Percentiles rank a stretch among this genome's conserved stretches.
phyloP scores from a whole-genome alignment of 1,140 invertebrate genomes.

The Neodiprion lecontei region DNA sequence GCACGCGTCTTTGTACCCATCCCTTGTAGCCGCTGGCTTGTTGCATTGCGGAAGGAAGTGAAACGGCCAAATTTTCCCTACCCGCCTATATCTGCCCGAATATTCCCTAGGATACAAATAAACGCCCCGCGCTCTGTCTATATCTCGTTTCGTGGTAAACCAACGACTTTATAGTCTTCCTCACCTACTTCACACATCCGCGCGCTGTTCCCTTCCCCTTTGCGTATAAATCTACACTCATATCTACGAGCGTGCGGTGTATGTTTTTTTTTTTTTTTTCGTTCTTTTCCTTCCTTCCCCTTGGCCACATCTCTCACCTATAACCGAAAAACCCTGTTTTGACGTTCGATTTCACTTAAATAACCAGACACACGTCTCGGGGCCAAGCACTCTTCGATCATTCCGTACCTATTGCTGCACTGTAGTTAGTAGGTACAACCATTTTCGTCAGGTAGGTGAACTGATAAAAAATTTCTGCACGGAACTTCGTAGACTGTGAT shows the following conservation, averaged over 20 bases:
- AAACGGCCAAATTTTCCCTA: not conserved
- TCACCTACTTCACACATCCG: not conserved
- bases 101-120: not conserved
- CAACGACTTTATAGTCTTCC: conserved; percentile 2
- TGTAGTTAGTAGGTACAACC: no score
- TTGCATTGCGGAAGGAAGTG: conserved; percentile 1
- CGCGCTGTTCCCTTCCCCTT: not conserved
- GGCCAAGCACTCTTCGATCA: no score
- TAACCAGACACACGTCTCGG: no score
- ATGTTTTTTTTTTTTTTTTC: not conserved
- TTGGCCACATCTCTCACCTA: no score
- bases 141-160: conserved; percentile 5
- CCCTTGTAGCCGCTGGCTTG: not conserved
- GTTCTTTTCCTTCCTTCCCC: not conserved
- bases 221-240: no score
- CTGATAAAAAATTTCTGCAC: no score
- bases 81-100: not conserved
- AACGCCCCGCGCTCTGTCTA: not conserved
- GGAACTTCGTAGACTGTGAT: no score
- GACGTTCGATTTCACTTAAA: no score
- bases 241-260: not conserved
- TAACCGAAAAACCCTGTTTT: no score
- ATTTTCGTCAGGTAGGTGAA: no score
- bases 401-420: no score
- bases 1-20: not conserved